Base-by-base conservation (phyloP, 2,888 invertebrate genomes). In the Drosophila hawaiiensis region DNA sequence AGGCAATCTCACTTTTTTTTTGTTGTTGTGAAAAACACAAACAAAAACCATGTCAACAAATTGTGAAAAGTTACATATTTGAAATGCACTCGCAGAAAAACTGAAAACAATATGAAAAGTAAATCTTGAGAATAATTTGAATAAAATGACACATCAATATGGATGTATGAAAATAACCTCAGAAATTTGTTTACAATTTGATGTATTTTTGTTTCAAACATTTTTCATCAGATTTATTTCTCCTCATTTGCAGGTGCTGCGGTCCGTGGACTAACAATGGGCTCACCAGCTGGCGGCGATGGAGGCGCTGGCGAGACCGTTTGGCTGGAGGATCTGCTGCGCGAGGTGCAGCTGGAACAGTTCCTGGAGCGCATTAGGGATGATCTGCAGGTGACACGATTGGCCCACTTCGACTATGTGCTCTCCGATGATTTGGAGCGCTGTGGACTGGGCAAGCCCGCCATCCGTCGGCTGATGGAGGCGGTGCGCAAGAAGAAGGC, bases 331-430 rank as follows among this genome's bases (percentile, higher is more conserved):
- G 97, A 97, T 84, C 94, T 99, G 68, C 94, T 99, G 82, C 95
- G 95, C 76, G 97, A 98, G 93, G 97, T 98, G 56, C 98, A 99
- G 93, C 94, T 99, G 71, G 97, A 97, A 82, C 98, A 98, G 93
- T 99, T 99, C 94, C 96, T 97, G 91, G 95, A 96, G 63, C 95
- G 97, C 75, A 97, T 99, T 68, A 95, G 98, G 78, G 98, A 99
- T 94, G 98, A 99, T 92, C 94, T 98, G 49, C 98, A 98, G 95
- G 96, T 99, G 68, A 98, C 99, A 41, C 95, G 98, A 73, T 94
- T 99, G 88, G 96, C 98, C 62, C 99, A 99, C 94, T 99, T 99
- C 93, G 98, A 99, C 90, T 98, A 97, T 95, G 99, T 99, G n/a
- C 97, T 97, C 90, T 94, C 97, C 0, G 98, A 98, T 83, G 99